Evolutionary conservation across 1,140 invertebrate species (phyloP).

Genomic region (Trachelipus rathkii): DNA sequence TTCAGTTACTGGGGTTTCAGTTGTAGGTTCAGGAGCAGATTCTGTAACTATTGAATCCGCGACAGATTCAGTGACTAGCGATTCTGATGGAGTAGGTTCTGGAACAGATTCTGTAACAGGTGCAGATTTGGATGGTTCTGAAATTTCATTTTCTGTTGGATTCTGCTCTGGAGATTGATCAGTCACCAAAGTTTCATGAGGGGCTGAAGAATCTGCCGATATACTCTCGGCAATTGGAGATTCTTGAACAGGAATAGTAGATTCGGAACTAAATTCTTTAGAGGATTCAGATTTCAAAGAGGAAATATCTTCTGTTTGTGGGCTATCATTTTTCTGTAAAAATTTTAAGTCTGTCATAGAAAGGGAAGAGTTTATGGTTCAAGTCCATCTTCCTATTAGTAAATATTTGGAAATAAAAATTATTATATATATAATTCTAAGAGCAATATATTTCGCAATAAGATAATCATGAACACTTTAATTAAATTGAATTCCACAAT

Average conservation of each 20-base stretch:
- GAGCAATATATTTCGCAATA: too few species aligned
- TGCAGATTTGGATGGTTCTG: background rate
- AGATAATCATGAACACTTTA: too few species aligned
- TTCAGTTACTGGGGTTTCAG: background rate
- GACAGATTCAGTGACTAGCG: background rate
- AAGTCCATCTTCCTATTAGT: too few species aligned
- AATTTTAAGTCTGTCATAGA: background rate
- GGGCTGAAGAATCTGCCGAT: background rate
- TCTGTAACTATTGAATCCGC: background rate
- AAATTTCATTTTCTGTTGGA: background rate
- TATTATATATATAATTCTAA: too few species aligned
- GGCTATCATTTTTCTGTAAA: slow-evolving; percentile 9
- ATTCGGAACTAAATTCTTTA: background rate
- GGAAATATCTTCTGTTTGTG: background rate
- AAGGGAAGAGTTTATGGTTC: too few species aligned
- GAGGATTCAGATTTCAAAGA: slow-evolving; percentile 5
- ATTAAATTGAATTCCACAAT: too few species aligned
- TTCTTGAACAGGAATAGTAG: slow-evolving; percentile 7
- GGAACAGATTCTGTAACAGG: background rate
- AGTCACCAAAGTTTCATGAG: background rate
- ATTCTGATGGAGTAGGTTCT: background rate
- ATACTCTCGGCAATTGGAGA: background rate
- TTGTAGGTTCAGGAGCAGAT: background rate
- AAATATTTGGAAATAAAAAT: too few species aligned
- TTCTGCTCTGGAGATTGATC: background rate